Evolutionary conservation across 2,888 invertebrate species (phyloP).

Genomic region (Caradrina kadenii): DNA sequence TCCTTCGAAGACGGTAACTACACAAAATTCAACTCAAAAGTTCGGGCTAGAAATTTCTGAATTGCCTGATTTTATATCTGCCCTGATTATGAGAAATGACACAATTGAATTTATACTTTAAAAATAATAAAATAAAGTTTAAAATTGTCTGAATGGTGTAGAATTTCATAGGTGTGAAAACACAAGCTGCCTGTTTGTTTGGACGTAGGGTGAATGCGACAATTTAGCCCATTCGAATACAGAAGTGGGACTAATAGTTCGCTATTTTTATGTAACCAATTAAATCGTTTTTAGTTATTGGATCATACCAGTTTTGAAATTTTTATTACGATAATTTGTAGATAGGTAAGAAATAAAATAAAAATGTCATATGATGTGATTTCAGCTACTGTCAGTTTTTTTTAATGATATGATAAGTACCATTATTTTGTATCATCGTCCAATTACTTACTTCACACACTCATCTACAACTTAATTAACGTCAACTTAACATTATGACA

Average conservation of each 20-base stretch:
- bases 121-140: constrained; percentile 32
- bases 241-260: constrained; percentile 80
- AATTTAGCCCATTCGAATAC: constrained; percentile 85
- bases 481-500: constrained; percentile 46
- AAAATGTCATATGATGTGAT: not conserved
- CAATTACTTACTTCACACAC: constrained; percentile 37
- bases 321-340: constrained; percentile 24
- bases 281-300: constrained; percentile 72
- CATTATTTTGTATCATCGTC: too few relatives aligned
- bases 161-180: constrained; percentile 81
- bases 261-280: constrained; percentile 84
- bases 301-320: constrained; percentile 16
- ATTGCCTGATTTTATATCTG: constrained; percentile 79
- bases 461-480: constrained; percentile 54
- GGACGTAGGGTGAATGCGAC: constrained; percentile 79
- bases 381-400: not conserved
- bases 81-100: constrained; percentile 66
- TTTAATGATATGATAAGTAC: too few relatives aligned
- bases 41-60: constrained; percentile 80
- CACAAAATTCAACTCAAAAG: constrained; percentile 85
- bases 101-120: constrained; percentile 64
- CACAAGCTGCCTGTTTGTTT: constrained; percentile 74
- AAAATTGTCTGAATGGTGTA: constrained; percentile 50
- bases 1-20: constrained; percentile 72
- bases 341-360: constrained; percentile 14